phyloP scores from a whole-genome alignment of 1,140 invertebrate genomes.

The Hylaeus anthracinus region DNA sequence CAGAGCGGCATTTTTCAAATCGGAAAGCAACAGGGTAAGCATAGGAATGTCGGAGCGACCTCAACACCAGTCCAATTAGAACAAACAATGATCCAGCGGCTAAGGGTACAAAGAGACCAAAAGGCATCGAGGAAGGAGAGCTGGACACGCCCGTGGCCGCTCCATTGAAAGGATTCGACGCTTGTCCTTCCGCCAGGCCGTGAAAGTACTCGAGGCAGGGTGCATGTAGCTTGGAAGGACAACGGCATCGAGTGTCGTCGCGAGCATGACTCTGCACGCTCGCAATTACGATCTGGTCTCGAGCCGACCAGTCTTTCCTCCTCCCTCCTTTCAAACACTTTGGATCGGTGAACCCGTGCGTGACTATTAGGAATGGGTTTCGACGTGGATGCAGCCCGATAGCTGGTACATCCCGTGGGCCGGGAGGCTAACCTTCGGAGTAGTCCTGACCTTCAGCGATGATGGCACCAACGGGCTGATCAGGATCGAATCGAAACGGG shows the following conservation, averaged over 20 bases:
- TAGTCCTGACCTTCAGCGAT: slow-evolving; percentile 49
- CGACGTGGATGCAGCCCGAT: not conserved
- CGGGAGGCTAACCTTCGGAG: slow-evolving; percentile 40
- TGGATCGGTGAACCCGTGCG: slow-evolving; percentile 21
- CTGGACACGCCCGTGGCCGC: not conserved
- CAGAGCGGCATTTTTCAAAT: too few species aligned
- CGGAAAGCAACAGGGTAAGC: too few species aligned
- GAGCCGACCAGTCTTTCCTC: slow-evolving; percentile 26
- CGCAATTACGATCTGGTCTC: slow-evolving; percentile 61
- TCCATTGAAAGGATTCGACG: not conserved
- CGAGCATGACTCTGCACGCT: slow-evolving; percentile 60
- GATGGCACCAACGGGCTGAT: slow-evolving; percentile 13
- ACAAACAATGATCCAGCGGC: too few species aligned
- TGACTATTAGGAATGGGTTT: slow-evolving; percentile 9
- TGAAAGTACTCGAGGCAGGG: slow-evolving; percentile 16
- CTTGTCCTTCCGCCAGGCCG: slow-evolving; percentile 23
- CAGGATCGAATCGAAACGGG: slow-evolving; percentile 2
- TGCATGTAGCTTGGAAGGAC: slow-evolving; percentile 41
- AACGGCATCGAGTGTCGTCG: slow-evolving; percentile 54
- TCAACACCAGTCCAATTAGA: too few species aligned
- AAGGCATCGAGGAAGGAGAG: not conserved
- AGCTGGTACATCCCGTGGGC: slow-evolving; percentile 1
- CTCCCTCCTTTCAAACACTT: slow-evolving; percentile 17
- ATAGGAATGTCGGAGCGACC: too few species aligned
- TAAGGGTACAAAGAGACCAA: not conserved